phyloP scores from a whole-genome alignment of 2,797 vertebrate genomes.

The Micrastur ruficollis region DNA sequence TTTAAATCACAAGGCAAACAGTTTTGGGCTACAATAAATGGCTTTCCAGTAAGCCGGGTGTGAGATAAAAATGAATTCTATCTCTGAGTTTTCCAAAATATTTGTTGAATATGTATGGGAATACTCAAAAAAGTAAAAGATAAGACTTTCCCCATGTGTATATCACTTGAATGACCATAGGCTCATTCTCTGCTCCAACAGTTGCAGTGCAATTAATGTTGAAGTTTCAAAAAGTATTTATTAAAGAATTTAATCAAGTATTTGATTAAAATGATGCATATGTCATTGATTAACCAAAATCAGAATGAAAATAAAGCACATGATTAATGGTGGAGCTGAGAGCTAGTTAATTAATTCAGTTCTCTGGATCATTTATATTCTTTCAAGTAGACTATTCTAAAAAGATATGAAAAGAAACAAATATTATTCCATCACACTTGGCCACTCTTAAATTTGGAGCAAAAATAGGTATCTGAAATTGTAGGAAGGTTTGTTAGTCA shows the following conservation, averaged over 20 bases:
- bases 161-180: not conserved
- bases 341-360: not conserved
- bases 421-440: not conserved
- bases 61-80: not conserved
- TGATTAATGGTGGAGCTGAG: conserved; percentile 4
- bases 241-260: conserved; percentile 10
- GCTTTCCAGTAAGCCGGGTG: not conserved
- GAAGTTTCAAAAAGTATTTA: conserved; percentile 2
- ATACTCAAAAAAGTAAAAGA: not conserved
- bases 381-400: not conserved
- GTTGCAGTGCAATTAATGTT: not conserved
- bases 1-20: not conserved
- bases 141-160: not conserved
- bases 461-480: not conserved
- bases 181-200: not conserved
- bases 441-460: not conserved
- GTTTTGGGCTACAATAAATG: not conserved
- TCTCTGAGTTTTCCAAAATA: not conserved
- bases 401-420: not conserved
- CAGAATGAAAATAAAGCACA: not conserved
- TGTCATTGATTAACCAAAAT: conserved; percentile 32
- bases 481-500: not conserved
- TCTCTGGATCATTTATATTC: not conserved
- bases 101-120: not conserved
- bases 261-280: conserved; percentile 26